Evolutionary conservation across 2,888 invertebrate genomes (phyloP).

Genomic region (Maniola hyperantus): DNA sequence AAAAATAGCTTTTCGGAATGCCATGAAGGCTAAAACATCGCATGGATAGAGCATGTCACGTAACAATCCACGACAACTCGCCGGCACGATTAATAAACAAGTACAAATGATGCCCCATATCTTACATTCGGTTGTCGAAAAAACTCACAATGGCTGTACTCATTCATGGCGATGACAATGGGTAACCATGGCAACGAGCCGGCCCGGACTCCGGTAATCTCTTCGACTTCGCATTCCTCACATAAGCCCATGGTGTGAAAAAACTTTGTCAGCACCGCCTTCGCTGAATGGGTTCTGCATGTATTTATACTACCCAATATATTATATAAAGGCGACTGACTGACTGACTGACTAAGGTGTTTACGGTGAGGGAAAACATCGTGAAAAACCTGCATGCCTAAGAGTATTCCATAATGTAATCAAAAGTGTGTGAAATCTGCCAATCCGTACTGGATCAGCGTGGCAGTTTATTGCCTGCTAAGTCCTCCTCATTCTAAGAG

Average conservation of each 20-base stretch:
- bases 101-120: slow-evolving; percentile 34
- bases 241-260: slow-evolving; percentile 61
- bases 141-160: slow-evolving; percentile 28
- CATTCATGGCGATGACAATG: slow-evolving; percentile 41
- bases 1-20: background rate
- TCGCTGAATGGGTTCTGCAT: slow-evolving; percentile 47
- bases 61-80: slow-evolving; percentile 14
- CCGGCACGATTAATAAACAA: slow-evolving; percentile 33
- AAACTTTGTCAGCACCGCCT: slow-evolving; percentile 46
- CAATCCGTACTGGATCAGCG: too few relatives aligned
- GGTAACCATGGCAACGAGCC: slow-evolving; percentile 39
- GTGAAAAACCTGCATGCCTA: background rate
- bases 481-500: too few relatives aligned
- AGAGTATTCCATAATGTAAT: background rate
- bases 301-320: slow-evolving; percentile 8
- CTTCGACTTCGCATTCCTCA: slow-evolving; percentile 73
- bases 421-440: background rate
- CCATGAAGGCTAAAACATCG: background rate
- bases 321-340: slow-evolving; percentile 17
- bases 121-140: slow-evolving; percentile 30
- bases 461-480: too few relatives aligned
- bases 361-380: too few relatives aligned
- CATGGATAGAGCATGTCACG: background rate
- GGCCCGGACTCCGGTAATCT: slow-evolving; percentile 60
- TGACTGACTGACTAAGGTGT: too few relatives aligned